These are phyloP conservation scores for Australoheros facetus DNA, from an alignment of 2,797 vertebrate genomes.

Conservation along the genomic window DNA sequence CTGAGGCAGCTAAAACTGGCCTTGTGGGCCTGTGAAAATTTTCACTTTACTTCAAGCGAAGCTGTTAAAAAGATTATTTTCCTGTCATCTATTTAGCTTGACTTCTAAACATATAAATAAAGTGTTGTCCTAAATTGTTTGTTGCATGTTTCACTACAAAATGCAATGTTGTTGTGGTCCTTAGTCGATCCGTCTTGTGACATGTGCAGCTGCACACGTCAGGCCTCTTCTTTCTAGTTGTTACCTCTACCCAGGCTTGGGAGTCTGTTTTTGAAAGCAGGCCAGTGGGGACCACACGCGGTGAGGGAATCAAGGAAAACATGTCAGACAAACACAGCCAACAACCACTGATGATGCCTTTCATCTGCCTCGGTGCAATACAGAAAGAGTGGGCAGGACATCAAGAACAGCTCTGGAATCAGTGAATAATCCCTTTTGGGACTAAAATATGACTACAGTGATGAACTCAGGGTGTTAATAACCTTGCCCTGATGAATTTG, in stretches of 20 bases:
- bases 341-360: slow-evolving; percentile 54
- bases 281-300: slow-evolving; percentile 66
- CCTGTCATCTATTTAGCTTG: not conserved
- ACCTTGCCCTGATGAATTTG: slow-evolving; percentile 24
- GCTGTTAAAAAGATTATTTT: not conserved
- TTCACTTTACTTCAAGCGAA: no score
- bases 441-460: not conserved
- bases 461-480: slow-evolving; percentile 22
- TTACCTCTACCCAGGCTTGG: slow-evolving; percentile 25
- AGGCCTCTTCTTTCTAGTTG: slow-evolving; percentile 16
- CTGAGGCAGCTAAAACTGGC: no score
- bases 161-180: not conserved
- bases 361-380: slow-evolving; percentile 45
- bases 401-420: slow-evolving; percentile 10
- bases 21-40: no score
- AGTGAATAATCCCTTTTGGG: slow-evolving; percentile 9
- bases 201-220: slow-evolving; percentile 15
- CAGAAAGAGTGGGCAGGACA: slow-evolving; percentile 12
- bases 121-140: not conserved
- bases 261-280: slow-evolving; percentile 61
- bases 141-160: not conserved
- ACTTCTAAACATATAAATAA: not conserved
- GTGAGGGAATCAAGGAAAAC: slow-evolving; percentile 71
- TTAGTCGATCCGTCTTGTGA: slow-evolving; percentile 6
- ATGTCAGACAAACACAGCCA: slow-evolving; percentile 62